Evolutionary conservation across 2,113 vertebrate genomes (phyloP).

Genomic region (Larimichthys crocea): DNA sequence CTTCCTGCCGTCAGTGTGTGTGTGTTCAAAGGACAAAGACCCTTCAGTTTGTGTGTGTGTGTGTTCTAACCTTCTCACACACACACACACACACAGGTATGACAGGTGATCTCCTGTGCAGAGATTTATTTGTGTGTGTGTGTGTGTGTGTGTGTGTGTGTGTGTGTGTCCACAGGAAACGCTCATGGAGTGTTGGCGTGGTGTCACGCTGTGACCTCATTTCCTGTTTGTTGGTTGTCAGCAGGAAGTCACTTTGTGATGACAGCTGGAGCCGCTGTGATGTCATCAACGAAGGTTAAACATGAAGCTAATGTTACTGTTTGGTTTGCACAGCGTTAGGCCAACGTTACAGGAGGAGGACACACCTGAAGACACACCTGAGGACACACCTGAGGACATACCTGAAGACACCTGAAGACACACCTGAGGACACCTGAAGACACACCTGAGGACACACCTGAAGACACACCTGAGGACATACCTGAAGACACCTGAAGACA

Average conservation of each 20-base stretch:
- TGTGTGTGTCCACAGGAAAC: conserved; percentile 23
- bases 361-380: no score
- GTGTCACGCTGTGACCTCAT: conserved; percentile 68
- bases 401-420: no score
- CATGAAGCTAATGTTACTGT: background rate
- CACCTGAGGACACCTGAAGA: no score
- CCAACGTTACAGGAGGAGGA: background rate
- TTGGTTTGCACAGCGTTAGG: background rate
- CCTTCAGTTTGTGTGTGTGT: no score
- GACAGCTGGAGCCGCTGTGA: conserved; percentile 18
- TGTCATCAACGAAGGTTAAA: conserved; percentile 41
- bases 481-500: no score
- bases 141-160: no score
- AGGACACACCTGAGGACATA: no score
- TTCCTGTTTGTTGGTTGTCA: conserved; percentile 55
- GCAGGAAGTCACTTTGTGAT: conserved; percentile 42
- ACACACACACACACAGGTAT: background rate
- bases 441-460: no score
- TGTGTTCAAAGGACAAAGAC: no score
- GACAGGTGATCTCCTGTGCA: conserved; percentile 43
- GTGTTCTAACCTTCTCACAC: background rate
- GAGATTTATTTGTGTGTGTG: conserved; percentile 64
- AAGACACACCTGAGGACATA: no score
- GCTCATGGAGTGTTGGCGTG: conserved; percentile 58
- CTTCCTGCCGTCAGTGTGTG: no score